Evolutionary conservation across 2,113 vertebrate species (phyloP).

Genomic region (Pantherophis guttatus): DNA sequence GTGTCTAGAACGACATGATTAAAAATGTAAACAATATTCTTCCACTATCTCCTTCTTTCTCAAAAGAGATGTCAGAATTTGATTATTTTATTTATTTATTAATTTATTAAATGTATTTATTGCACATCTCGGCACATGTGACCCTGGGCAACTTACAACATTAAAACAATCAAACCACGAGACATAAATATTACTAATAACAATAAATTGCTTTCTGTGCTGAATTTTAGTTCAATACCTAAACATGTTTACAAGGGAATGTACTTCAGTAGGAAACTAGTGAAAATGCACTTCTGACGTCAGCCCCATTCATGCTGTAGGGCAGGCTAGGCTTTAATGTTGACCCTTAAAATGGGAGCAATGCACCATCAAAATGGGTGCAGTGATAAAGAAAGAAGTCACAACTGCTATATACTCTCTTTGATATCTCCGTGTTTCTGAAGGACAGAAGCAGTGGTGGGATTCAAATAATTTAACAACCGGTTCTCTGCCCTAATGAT

Average conservation of each 20-base stretch:
- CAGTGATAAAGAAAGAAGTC: not conserved
- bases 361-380: not conserved
- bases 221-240: not conserved
- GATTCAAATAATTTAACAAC: too few species aligned
- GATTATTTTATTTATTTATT: not conserved
- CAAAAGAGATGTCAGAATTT: not conserved
- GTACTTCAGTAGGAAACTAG: not conserved
- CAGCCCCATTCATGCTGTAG: not conserved
- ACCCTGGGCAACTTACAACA: not conserved
- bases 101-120: not conserved
- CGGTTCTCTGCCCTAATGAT: too few species aligned
- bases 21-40: not conserved
- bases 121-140: rapidly evolving
- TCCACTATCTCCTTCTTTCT: not conserved
- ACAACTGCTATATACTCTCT: not conserved
- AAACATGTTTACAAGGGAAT: not conserved
- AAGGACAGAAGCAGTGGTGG: not conserved
- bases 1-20: not conserved
- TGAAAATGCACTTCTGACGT: not conserved
- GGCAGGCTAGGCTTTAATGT: not conserved
- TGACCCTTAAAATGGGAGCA: not conserved
- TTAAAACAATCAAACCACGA: not conserved
- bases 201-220: not conserved
- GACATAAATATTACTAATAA: not conserved
- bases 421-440: slow-evolving; percentile 1